Base-by-base conservation (phyloP, 2,797 vertebrate species). In the Hypotaenidia philippensis region DNA sequence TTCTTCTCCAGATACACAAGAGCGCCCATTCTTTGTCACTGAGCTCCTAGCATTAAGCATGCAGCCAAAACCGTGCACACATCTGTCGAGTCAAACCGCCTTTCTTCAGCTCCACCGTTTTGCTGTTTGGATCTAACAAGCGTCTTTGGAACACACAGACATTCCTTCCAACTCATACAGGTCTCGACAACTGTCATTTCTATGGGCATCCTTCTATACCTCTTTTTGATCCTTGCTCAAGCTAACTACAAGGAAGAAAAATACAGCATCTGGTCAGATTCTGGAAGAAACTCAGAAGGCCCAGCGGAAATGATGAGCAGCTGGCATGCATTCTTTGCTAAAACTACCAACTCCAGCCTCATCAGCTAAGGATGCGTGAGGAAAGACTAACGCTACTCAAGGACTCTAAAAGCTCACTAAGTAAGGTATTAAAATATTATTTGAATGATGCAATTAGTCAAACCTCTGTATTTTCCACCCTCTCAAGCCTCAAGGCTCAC, bases 401-500 rank as follows among this genome's bases (percentile, higher is more conserved):
- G 60, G 50, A 71, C 69, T 40, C 92, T 13, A 40, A 41, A 52
- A 80, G 82, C 72, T 88, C 65, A 53, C 80, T 50, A 59, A 69
- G 17, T 6, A 61, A 76, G 47, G 76, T 91, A 57, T 49, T 22
- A 32, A 41, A 29, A 50, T 21, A 44, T 65, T 20, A 89, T 61
- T 59, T 18, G 45, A 64, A 81, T 31, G 65, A 80, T 45, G 64
- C 20, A 44, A 45, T 41, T 57, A 86, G 83, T 81, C 38, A 77
- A 87, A 93, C n/a, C 61, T 95, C 77, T 61, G 84, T 15, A 65
- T 93, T 81, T 36, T 94, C 93, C 91, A 91, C 90, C 86, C 69
- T 93, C 89, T 92, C 92, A 96, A 97, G 93, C 91, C 91, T 94
- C 89, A 93, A 93, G 76, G 74, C 98, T 98, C 94, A 98, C 98